These are phyloP conservation scores for Piaya cayana DNA, from an alignment of 2,113 vertebrate species.

Conservation along the genomic window DNA sequence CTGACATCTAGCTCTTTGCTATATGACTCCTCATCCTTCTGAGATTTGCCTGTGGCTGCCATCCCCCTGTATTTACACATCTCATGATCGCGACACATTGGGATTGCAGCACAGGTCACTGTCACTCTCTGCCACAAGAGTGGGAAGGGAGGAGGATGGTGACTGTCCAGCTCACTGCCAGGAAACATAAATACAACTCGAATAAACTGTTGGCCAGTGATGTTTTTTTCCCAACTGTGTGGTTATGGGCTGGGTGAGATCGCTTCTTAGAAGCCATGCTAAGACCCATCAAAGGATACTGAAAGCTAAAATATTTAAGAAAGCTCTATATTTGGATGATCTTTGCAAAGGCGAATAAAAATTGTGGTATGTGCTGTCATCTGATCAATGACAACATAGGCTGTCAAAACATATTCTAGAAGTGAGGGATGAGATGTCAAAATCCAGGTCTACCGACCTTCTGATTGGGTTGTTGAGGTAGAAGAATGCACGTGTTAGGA, in stretches of 20 bases:
- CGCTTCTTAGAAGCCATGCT: not conserved
- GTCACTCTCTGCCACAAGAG: not conserved
- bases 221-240: fast-evolving
- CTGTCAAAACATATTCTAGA: not conserved
- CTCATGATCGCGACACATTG: not conserved
- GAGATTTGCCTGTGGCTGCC: not conserved
- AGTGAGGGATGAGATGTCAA: not conserved
- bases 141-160: not conserved
- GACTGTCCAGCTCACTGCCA: not conserved
- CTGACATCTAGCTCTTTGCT: not conserved
- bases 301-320: not conserved
- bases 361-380: not conserved
- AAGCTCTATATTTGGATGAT: not conserved
- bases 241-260: not conserved
- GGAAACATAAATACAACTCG: not conserved
- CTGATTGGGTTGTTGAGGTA: not conserved
- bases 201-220: not conserved
- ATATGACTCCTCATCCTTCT: not conserved
- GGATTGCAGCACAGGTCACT: not conserved
- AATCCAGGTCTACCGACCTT: not conserved
- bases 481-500: not conserved
- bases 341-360: not conserved
- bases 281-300: not conserved
- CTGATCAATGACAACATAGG: not conserved
- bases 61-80: not conserved